Evolutionary conservation across 2,113 vertebrate species (phyloP).

Genomic region (Erythrolamprus reginae): DNA sequence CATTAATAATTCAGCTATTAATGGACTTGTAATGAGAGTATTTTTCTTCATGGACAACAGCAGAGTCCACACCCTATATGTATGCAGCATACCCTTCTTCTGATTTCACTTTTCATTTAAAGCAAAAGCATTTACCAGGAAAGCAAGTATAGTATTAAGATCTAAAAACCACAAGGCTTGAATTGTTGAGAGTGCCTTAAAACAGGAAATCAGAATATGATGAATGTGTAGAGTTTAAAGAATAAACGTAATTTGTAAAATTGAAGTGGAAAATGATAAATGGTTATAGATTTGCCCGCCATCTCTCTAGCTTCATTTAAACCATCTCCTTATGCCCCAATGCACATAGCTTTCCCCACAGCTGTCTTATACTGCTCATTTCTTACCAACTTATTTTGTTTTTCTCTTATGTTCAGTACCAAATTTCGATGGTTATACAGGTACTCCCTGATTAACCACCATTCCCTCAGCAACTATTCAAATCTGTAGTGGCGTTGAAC

Average conservation of each 20-base stretch:
- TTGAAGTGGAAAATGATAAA: constrained; percentile 42
- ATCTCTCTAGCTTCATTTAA: constrained; percentile 25
- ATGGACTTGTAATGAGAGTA: constrained; percentile 46
- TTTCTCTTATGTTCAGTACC: not conserved
- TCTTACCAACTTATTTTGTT: not conserved
- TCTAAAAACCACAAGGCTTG: not conserved
- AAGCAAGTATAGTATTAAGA: not conserved
- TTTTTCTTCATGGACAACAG: constrained; percentile 25
- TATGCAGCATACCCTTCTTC: not conserved
- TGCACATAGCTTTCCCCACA: not conserved
- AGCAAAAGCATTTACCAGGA: not conserved
- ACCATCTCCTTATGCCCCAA: constrained; percentile 42
- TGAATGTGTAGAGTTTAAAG: constrained; percentile 29
- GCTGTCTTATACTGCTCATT: not conserved
- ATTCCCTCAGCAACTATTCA: not conserved
- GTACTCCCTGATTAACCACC: not conserved
- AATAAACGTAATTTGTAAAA: constrained; percentile 50
- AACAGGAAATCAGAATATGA: constrained; percentile 14
- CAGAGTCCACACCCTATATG: constrained; percentile 6
- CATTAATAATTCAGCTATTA: constrained; percentile 64
- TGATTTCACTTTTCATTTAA: constrained; percentile 10
- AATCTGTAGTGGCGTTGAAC: not conserved
- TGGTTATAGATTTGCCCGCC: constrained; percentile 37
- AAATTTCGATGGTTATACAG: not conserved
- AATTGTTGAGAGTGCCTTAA: constrained; percentile 20